Evolutionary conservation across 2,888 invertebrate genomes (phyloP).

Genomic region (Pardosa pseudoannulata): DNA sequence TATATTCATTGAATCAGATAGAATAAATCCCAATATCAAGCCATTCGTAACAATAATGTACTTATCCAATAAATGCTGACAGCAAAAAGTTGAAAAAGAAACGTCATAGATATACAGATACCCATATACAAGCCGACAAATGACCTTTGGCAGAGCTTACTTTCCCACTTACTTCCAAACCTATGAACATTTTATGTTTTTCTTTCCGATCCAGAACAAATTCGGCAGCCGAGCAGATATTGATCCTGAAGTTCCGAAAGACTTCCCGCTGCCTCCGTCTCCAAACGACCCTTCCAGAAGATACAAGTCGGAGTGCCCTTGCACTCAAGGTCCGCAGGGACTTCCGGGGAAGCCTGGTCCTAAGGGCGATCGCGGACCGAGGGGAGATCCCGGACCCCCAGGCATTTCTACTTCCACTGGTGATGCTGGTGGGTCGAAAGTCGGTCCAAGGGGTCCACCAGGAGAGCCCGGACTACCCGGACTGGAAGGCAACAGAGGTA

Average conservation of each 20-base stretch:
- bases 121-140: too few species aligned
- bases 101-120: too few species aligned
- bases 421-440: conserved; percentile 13
- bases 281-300: conserved; percentile 2
- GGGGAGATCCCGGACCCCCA: conserved; percentile 47
- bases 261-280: conserved; percentile 35
- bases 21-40: too few species aligned
- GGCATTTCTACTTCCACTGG: conserved; percentile 30
- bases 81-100: too few species aligned
- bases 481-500: conserved; percentile 60
- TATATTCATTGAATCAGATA: too few species aligned
- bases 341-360: conserved; percentile 44
- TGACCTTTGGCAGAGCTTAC: too few species aligned
- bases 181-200: too few species aligned
- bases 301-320: conserved; percentile 27
- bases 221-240: conserved; percentile 15
- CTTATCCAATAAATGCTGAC: too few species aligned
- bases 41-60: too few species aligned
- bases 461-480: conserved; percentile 70
- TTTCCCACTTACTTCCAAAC: too few species aligned
- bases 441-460: conserved; percentile 29
- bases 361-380: conserved; percentile 25
- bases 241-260: conserved; percentile 29
- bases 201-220: conserved; percentile 30
- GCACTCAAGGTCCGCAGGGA: conserved; percentile 44